Conservation (phyloP, 2,797 vertebrate genomes). For the Podargus strigoides region DNA sequence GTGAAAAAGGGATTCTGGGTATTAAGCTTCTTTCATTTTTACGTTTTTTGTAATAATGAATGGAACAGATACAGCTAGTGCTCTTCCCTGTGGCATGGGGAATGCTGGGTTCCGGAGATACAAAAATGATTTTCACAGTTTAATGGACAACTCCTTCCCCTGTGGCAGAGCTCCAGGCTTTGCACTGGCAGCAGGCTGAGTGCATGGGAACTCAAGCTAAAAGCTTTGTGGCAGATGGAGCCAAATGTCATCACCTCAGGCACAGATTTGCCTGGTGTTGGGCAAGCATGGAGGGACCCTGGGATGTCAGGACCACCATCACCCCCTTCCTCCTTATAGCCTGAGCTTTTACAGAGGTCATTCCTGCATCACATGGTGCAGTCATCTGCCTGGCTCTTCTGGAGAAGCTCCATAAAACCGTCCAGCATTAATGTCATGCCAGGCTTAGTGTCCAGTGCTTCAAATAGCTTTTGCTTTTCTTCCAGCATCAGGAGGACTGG, state of each 20-base stretch:
- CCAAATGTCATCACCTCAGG: background rate
- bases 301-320: background rate
- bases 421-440: background rate
- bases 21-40: background rate
- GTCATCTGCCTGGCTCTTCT: fast-evolving
- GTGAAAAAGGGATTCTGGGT: background rate
- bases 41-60: background rate
- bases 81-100: background rate
- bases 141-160: background rate
- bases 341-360: background rate
- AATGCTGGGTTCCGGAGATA: slow-evolving; percentile 24
- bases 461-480: background rate
- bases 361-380: background rate
- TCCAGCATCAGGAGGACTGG: background rate
- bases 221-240: background rate
- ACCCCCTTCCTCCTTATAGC: background rate
- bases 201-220: background rate
- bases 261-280: background rate
- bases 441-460: background rate
- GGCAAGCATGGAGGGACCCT: background rate
- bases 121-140: background rate
- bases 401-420: background rate
- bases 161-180: background rate
- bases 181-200: background rate
- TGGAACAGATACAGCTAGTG: background rate